Evolutionary conservation across 2,888 invertebrate species (phyloP), one percentile per base, ranked within the genome.

Genomic region (Drosophila neotestacea): DNA sequence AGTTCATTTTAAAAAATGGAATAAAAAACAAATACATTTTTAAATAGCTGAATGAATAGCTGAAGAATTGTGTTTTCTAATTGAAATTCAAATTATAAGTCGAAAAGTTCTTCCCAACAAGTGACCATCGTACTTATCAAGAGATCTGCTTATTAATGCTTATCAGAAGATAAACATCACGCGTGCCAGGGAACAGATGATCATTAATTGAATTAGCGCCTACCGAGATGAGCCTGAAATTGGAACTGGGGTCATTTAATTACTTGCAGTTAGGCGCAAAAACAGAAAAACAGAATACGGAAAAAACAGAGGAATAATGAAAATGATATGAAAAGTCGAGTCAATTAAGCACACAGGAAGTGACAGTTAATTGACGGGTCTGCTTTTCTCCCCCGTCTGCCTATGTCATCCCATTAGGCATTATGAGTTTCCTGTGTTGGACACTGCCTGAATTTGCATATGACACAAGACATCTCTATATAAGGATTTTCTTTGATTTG

Each of bases 191-290:
- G 32, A 51, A 30, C 64, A 56, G 73, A 67, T 78, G 73, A 67
- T 78, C 64, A 78, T 87, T 85, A 88, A 85, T 88, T 81, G 56
- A 88, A 85, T 85, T 85, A 88, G 79, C 79, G 81, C 86, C 87
- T 73, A 65, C n/a, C 46, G 51, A 51, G 62, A 46, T 58, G 60
- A 52, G 48, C 44, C 59, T 51, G 51, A 32, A 56, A 65, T 55
- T 66, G 59, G 9, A 58, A 32, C 32, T 55, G 46, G 71, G 82
- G 71, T 77, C 75, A 63, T 42, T 79, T 85, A 83, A 83, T 83
- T 85, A 47, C 38, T 11, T 3, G 30, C 6, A 77, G 70, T 58
- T 58, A 62, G 64, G 78, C 64, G 78, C 51, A 41, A 62, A 51
- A 63, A 13, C 41, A 42, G 36, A 63, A 44, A 27, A 9, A 34